Evolutionary conservation across 2,888 invertebrate species (phyloP).

Genomic region (Melanostoma mellinum): DNA sequence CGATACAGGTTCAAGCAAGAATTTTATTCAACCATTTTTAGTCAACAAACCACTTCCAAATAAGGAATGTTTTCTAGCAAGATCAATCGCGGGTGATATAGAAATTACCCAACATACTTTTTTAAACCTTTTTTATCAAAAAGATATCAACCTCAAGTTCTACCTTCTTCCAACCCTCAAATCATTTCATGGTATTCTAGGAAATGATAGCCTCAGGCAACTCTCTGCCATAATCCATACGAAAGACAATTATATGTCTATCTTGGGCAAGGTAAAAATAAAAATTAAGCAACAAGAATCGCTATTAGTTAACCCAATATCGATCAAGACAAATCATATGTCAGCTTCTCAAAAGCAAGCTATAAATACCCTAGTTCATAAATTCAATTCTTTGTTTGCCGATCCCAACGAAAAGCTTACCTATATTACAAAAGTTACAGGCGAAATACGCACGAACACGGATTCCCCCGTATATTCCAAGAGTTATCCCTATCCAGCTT

Average conservation of each 20-base stretch:
- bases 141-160: neutral
- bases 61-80: too few species aligned
- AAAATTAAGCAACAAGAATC: constrained; percentile 40
- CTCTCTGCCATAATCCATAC: constrained; percentile 16
- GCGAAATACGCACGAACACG: too few species aligned
- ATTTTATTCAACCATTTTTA: too few species aligned
- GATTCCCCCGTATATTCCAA: too few species aligned
- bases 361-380: neutral
- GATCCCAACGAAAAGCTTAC: too few species aligned
- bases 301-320: constrained; percentile 29
- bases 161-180: constrained; percentile 21
- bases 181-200: constrained; percentile 36
- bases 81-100: too few species aligned
- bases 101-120: neutral
- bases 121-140: neutral
- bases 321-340: constrained; percentile 13
- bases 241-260: constrained; percentile 24
- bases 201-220: constrained; percentile 25
- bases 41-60: too few species aligned
- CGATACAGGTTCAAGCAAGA: too few species aligned
- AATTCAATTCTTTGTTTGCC: too few species aligned
- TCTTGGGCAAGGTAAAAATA: constrained; percentile 26
- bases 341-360: neutral
- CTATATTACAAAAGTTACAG: too few species aligned
- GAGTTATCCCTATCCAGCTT: too few species aligned